Conservation (phyloP, 1,140 invertebrate species). For the Hycleus phaleratus region DNA sequence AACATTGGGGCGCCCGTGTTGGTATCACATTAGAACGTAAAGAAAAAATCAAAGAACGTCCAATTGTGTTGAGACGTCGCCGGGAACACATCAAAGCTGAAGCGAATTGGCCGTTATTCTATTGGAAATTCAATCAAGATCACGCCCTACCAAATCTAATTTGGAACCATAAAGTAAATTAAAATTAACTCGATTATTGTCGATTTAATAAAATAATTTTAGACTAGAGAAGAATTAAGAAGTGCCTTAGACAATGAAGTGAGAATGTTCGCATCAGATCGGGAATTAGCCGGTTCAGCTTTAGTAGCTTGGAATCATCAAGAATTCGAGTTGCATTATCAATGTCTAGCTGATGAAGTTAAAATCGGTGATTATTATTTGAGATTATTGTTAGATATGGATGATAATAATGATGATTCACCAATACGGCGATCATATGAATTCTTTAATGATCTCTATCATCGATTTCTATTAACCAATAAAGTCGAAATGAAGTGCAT, state of each 20-base stretch:
- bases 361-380: slow-evolving; percentile 99
- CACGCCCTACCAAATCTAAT: slow-evolving; percentile 94
- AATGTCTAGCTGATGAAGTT: slow-evolving; percentile 90
- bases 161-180: slow-evolving; percentile 89
- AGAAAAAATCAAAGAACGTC: slow-evolving; percentile 58
- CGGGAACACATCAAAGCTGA: slow-evolving; percentile 86
- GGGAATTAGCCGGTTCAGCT: slow-evolving; percentile 74
- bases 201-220: slow-evolving; percentile 12
- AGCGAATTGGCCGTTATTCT: slow-evolving; percentile 91
- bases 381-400: slow-evolving; percentile 85
- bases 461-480: slow-evolving; percentile 84
- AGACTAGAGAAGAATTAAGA: slow-evolving; percentile 92
- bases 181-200: slow-evolving; percentile 1
- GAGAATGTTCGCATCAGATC: slow-evolving; percentile 79
- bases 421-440: slow-evolving; percentile 87
- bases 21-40: slow-evolving; percentile 59
- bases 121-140: slow-evolving; percentile 91
- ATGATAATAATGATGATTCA: slow-evolving; percentile 75
- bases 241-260: slow-evolving; percentile 92
- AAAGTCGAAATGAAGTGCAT: slow-evolving; percentile 86
- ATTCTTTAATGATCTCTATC: slow-evolving; percentile 98
- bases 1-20: slow-evolving; percentile 82
- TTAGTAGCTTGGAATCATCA: slow-evolving; percentile 96
- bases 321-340: slow-evolving; percentile 93
- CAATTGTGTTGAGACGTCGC: slow-evolving; percentile 84